These are phyloP conservation scores for Apotomis capreana DNA, from an alignment of 2,888 invertebrate genomes.

Conservation along the genomic window DNA sequence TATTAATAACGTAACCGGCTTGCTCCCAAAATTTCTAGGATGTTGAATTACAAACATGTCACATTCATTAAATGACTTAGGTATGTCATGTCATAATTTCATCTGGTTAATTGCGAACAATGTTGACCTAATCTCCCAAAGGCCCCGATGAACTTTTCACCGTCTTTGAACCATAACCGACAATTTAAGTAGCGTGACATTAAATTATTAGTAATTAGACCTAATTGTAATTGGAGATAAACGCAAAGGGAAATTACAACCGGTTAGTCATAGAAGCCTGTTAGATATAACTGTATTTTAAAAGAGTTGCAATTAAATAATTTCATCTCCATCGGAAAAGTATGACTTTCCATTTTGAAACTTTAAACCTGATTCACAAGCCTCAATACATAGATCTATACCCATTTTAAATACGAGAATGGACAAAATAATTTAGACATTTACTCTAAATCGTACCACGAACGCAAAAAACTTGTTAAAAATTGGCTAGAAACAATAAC, in stretches of 20 bases:
- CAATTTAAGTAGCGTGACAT: constrained; percentile 13
- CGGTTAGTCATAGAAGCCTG: background rate
- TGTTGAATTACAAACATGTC: no score
- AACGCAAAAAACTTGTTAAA: no score
- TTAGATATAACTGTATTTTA: background rate
- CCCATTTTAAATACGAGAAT: no score
- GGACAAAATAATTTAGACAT: no score
- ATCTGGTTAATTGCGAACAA: constrained; percentile 1
- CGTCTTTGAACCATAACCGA: constrained; percentile 20
- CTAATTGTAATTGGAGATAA: constrained; percentile 22
- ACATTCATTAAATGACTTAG: background rate
- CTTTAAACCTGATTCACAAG: no score
- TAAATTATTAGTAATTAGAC: constrained; percentile 14
- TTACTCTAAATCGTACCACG: no score
- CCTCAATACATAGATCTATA: no score
- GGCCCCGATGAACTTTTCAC: constrained; percentile 13
- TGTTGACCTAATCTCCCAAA: constrained; percentile 18
- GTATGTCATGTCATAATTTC: constrained; percentile 8
- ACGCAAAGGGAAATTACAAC: background rate
- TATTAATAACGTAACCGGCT: background rate
- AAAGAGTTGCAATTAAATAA: background rate
- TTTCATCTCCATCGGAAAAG: background rate
- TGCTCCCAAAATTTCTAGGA: no score
- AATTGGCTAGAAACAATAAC: no score
- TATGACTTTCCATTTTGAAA: background rate